Evolutionary conservation across 2,888 invertebrate genomes (phyloP).

Genomic region (Patella pellucida): DNA sequence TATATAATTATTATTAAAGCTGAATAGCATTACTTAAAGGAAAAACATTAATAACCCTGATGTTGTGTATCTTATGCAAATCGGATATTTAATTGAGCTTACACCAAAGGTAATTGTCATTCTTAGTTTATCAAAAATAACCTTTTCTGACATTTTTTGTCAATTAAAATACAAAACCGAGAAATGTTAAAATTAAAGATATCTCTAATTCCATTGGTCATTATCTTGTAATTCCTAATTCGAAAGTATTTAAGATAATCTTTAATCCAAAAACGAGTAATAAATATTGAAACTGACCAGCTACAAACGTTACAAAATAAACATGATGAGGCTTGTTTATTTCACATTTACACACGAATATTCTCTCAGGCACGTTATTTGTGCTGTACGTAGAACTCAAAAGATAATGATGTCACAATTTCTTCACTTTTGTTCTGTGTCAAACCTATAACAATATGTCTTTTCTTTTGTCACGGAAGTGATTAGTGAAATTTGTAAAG

Average conservation of each 20-base stretch:
- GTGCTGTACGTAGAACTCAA: slow-evolving; percentile 13
- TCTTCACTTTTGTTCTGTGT: background rate
- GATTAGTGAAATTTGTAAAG: background rate
- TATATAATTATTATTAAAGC: too few relatives aligned
- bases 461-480: background rate
- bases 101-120: too few relatives aligned
- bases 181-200: too few relatives aligned
- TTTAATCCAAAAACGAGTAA: background rate
- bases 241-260: background rate
- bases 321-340: background rate
- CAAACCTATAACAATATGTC: background rate
- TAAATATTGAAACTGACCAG: background rate
- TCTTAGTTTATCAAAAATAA: too few relatives aligned
- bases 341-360: background rate
- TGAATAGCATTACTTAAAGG: too few relatives aligned
- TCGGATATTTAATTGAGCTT: too few relatives aligned
- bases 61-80: too few relatives aligned
- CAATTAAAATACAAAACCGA: too few relatives aligned
- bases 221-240: too few relatives aligned
- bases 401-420: slow-evolving; percentile 15
- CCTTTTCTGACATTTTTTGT: too few relatives aligned
- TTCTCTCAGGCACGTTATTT: background rate
- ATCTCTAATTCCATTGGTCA: too few relatives aligned
- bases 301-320: background rate
- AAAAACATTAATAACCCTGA: too few relatives aligned